Evolutionary conservation across 2,797 vertebrate species (phyloP), one percentile per base, ranked within the genome.

Genomic region (Siniperca scherzeri): DNA sequence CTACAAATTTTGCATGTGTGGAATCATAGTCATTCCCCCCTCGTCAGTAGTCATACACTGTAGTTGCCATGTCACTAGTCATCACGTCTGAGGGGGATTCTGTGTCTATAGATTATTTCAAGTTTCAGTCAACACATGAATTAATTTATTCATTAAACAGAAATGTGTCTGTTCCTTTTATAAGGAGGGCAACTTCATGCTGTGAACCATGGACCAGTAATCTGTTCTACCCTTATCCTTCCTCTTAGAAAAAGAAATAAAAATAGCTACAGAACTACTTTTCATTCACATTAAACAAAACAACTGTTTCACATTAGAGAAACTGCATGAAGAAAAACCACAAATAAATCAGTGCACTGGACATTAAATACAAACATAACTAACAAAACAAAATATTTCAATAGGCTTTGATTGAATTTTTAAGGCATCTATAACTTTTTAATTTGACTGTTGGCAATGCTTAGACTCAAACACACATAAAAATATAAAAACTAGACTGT

Each of bases 341-440:
- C 72, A 76, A 70, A 86, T 17, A 89, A 85, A 91, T 93, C 94
- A 94, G 94, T 95, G 94, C 92, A 90, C 79, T 66, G 66, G 87
- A 94, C 90, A 88, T 88, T 78, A 88, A 91, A 92, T 86, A 85
- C 44, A 70, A 85, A 53, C 48, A 75, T 25, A 83, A 77, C 50
- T 30, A 78, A 64, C 33, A 66, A 59, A n/a, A 87, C 33, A 83
- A 87, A 89, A 85, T 8, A 48, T 68, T 84, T 77, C 21, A 55
- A 52, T 19, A 83, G 27, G 56, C 52, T 81, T 73, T 42, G 19
- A 67, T 71, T 67, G 22, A 22, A 42, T 64, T 79, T 73, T 30
- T 78, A 85, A 87, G 78, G 80, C 56, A 79, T 68, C 65, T 30
- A 60, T 70, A 42, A 68, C 59, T 77, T 79, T 72, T 46, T 60